These are phyloP conservation scores for Dermolepida albohirtum DNA, from an alignment of 2,888 invertebrate species.

Conservation along the genomic window DNA sequence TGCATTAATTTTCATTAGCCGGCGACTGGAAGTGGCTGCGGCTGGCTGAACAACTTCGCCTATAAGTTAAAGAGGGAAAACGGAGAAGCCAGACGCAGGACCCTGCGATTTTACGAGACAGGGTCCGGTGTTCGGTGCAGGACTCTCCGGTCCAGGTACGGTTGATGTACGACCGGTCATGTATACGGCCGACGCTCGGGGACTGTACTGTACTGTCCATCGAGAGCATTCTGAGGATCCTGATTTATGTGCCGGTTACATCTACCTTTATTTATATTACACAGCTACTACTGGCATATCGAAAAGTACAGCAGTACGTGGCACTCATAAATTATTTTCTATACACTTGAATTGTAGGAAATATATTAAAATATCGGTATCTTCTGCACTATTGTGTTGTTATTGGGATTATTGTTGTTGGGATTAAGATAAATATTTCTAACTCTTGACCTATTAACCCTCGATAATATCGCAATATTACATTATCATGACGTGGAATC, in stretches of 20 bases:
- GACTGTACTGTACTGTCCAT: conserved; percentile 39
- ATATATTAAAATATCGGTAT: too few species aligned
- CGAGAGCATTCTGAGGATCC: conserved; percentile 32
- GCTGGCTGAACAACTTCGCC: conserved; percentile 44
- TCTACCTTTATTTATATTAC: conserved; percentile 39
- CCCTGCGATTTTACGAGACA: conserved; percentile 27
- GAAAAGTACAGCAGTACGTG: conserved; percentile 12
- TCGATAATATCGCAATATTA: too few species aligned
- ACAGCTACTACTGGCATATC: conserved; percentile 36
- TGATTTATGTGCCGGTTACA: conserved; percentile 40
- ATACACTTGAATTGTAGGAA: too few species aligned
- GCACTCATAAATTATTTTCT: too few species aligned
- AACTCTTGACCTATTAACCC: too few species aligned
- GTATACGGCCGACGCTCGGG: conserved; percentile 23
- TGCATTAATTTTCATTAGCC: conserved; percentile 51
- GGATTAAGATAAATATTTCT: too few species aligned
- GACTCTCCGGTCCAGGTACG: conserved; percentile 22
- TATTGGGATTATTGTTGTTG: too few species aligned
- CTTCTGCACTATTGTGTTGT: too few species aligned
- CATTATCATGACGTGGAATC: too few species aligned
- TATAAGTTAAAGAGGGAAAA: conserved; percentile 43
- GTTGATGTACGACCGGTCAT: conserved; percentile 29
- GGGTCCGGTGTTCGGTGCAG: conserved; percentile 2
- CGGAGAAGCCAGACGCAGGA: conserved; percentile 3
- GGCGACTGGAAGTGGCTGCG: conserved; percentile 47